These are phyloP conservation scores for Cheilosia vulpina DNA, from an alignment of 2,888 invertebrate species.

Conservation along the genomic window DNA sequence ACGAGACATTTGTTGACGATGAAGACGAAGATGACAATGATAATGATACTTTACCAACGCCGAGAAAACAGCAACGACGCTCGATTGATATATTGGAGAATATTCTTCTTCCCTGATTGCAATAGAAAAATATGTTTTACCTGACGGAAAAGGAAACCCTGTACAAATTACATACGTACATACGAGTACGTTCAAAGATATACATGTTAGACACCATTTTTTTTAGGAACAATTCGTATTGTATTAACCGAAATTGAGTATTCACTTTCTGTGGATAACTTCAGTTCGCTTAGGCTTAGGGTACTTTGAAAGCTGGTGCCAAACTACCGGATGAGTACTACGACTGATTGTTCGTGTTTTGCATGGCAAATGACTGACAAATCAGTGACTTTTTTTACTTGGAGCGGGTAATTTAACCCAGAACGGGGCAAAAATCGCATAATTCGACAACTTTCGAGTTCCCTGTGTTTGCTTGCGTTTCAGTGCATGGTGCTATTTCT, in stretches of 20 bases:
- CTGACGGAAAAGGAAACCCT: background rate
- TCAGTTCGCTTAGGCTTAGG: too few species aligned
- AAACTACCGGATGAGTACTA: too few species aligned
- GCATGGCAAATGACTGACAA: too few species aligned
- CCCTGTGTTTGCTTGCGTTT: too few species aligned
- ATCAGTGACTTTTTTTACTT: too few species aligned
- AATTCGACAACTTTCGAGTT: too few species aligned
- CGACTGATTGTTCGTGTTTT: too few species aligned
- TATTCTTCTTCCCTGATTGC: slow-evolving; percentile 30
- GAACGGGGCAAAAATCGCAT: too few species aligned
- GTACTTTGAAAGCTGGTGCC: too few species aligned
- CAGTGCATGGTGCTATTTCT: too few species aligned
- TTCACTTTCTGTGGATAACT: background rate
- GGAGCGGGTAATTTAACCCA: too few species aligned
- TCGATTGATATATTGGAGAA: slow-evolving; percentile 36
- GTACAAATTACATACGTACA: slow-evolving; percentile 20
- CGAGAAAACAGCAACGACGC: slow-evolving; percentile 8
- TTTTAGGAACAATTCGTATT: background rate
- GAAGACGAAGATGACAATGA: background rate
- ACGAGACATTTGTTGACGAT: background rate
- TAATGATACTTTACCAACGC: background rate
- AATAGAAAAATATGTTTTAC: background rate
- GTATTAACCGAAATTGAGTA: background rate
- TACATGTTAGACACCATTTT: background rate
- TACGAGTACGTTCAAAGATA: background rate